Conservation (phyloP, 2,113 vertebrate genomes). For the Centrocercus urophasianus region DNA sequence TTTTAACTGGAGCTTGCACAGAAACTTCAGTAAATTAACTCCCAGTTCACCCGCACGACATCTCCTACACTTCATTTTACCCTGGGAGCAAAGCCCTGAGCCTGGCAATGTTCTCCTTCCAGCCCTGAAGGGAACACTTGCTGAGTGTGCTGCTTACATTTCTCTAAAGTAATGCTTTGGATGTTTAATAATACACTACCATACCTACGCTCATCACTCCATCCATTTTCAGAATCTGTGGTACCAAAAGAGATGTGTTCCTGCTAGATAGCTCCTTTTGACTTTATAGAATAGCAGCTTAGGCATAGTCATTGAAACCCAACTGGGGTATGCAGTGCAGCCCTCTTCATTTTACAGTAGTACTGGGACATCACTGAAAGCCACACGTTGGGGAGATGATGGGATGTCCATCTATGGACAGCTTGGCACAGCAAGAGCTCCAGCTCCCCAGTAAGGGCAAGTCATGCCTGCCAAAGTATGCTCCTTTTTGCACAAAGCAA, state of each 20-base stretch:
- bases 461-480: accelerated
- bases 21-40: background rate
- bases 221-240: background rate
- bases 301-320: background rate
- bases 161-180: background rate
- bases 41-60: background rate
- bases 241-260: accelerated
- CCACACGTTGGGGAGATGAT: background rate
- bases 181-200: background rate
- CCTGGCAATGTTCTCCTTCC: background rate
- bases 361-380: accelerated
- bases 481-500: background rate
- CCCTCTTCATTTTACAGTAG: accelerated
- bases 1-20: conserved; percentile 19
- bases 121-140: background rate
- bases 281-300: background rate
- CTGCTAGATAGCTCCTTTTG: background rate
- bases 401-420: accelerated
- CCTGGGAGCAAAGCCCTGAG: background rate
- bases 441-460: accelerated
- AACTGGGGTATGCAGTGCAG: too few relatives aligned
- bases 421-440: background rate
- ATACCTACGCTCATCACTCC: accelerated
- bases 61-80: background rate
- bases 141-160: background rate